Evolutionary conservation across 2,797 vertebrate species (phyloP), one percentile per base, ranked within the genome.

Genomic region (Psittacula echo): DNA sequence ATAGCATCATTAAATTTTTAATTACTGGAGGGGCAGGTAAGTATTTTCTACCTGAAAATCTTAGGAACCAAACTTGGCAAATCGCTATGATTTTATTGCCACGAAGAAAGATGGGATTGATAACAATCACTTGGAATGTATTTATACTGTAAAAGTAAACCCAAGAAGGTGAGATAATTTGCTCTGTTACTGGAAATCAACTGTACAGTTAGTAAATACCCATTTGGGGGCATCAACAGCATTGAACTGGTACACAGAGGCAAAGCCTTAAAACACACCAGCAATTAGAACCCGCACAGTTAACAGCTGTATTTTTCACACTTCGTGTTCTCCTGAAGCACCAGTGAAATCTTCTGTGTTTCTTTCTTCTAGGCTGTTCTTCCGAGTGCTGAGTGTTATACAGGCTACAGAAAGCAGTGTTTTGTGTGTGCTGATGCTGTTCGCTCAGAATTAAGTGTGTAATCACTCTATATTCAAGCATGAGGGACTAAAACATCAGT

Each of bases 401-500:
- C 1, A 0, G 9, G 34, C n/a, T 39, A 29, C 45, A 41, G 45
- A 15, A 81, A 64, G 42, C 2, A 8, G 37, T 1, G 24, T 2
- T 87, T 13, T 20, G 12, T 2, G 13, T 2, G 17, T 14, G 37
- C 71, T 8, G 47, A n/a, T 27, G 42, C 32, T 14, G 3, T 29
- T 60, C 27, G 29, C 41, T 19, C 56, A 11, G 8, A 13, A 17
- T 71, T 27, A 27, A 26, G 11, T 10, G 5, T 0, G 1, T 2
- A 32, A 24, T 74, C 24, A 1, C 34, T 4, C 0, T 14, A 1
- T 1, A 5, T 24, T 80, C 42, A 24, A 58, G 21, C n/a, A 4
- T 24, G 5, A 22, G 0, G 13, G 51, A 13, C 77, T 53, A 18
- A 50, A 86, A 4, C 26, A 51, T 22, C 56, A 30, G 29, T 39